Conservation (phyloP, 37 sponge, comb jelly and placozoan genomes). For the Eunapius fragilis region DNA sequence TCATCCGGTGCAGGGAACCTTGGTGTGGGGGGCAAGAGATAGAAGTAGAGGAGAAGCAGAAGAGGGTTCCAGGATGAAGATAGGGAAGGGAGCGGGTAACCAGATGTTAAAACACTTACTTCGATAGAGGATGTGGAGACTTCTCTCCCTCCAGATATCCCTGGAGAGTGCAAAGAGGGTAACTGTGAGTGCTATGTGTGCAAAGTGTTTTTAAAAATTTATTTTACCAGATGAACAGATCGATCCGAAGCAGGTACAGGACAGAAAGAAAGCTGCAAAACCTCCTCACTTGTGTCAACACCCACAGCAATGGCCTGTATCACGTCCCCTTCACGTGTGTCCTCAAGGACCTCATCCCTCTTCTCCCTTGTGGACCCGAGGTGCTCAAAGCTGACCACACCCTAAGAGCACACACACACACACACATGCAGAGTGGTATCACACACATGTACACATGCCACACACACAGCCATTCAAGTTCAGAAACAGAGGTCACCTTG, state of each 20-base stretch:
- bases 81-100: background rate
- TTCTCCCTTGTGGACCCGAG: conserved; percentile 4
- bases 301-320: conserved; percentile 16
- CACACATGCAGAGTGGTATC: background rate
- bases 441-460: background rate
- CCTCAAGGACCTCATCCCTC: conserved; percentile 37
- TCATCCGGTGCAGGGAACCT: conserved; percentile 11
- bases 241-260: too few species aligned
- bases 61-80: too few species aligned
- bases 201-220: too few species aligned
- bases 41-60: too few species aligned
- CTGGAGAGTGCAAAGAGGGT: background rate
- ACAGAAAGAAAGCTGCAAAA: background rate
- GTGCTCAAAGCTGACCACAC: conserved; percentile 38
- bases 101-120: background rate
- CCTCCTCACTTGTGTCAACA: background rate
- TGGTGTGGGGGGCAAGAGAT: too few species aligned
- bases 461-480: background rate
- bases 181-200: too few species aligned
- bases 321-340: conserved; percentile 39
- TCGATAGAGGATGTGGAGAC: background rate
- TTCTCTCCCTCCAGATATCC: conserved; percentile 28
- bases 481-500: conserved; percentile 7
- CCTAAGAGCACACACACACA: conserved; percentile 9
- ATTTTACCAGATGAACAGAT: too few species aligned